Conservation (phyloP, 2,113 vertebrate species). For the Bos javanicus region DNA sequence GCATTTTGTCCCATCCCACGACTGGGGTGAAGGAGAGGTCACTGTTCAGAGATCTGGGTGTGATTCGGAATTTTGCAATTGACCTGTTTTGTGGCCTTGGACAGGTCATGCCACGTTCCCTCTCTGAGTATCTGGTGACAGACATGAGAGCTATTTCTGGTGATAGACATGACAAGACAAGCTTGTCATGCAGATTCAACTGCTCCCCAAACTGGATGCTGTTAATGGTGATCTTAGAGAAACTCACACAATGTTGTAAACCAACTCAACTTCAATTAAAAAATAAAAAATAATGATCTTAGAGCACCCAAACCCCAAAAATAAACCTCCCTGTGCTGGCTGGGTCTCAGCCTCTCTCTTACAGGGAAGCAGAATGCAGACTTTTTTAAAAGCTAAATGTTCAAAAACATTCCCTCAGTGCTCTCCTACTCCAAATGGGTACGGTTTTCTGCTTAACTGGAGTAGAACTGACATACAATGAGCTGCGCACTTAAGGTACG, state of each 20-base stretch:
- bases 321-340: neutral
- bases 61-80: neutral
- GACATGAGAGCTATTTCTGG: neutral
- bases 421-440: neutral
- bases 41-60: neutral
- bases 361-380: neutral
- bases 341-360: neutral
- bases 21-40: neutral
- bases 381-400: slow-evolving; percentile 42
- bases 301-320: neutral
- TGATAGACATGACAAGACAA: neutral
- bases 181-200: neutral
- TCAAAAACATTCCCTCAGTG: neutral
- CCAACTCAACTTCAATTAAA: neutral
- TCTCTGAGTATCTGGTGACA: neutral
- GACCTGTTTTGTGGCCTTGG: neutral
- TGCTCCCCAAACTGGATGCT: fast-evolving
- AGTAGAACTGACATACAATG: neutral
- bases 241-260: neutral
- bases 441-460: neutral
- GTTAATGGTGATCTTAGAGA: too few relatives aligned
- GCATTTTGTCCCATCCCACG: neutral
- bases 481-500: fast-evolving
- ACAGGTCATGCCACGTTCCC: neutral
- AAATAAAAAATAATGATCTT: neutral